Evolutionary conservation across 2,888 invertebrate genomes (phyloP).

Genomic region (Cantharis nigra): DNA sequence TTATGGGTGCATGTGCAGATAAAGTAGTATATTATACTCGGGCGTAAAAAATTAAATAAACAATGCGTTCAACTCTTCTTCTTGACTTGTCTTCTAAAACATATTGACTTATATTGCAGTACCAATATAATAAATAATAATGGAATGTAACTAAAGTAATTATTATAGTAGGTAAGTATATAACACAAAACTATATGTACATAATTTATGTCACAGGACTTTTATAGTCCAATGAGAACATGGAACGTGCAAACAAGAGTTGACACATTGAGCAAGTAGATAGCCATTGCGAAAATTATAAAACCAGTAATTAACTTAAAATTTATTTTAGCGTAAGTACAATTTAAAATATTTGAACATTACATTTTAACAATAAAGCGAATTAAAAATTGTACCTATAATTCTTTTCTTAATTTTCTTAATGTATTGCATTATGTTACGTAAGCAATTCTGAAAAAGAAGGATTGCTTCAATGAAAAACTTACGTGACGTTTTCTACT

Average conservation of each 20-base stretch:
- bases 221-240: background rate
- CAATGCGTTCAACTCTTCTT: too few species aligned
- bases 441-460: background rate
- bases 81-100: too few species aligned
- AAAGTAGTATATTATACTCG: too few species aligned
- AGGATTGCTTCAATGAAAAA: background rate
- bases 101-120: too few species aligned
- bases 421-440: background rate
- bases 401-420: background rate
- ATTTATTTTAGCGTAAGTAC: background rate
- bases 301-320: background rate
- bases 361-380: background rate
- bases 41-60: too few species aligned
- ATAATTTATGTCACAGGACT: background rate
- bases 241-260: background rate
- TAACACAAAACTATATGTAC: too few species aligned
- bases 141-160: too few species aligned
- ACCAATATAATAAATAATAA: too few species aligned
- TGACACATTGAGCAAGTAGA: background rate
- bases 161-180: too few species aligned
- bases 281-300: too few species aligned
- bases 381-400: background rate
- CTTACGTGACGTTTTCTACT: background rate
- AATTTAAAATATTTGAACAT: too few species aligned
- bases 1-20: too few species aligned